Conservation (phyloP, 2,888 invertebrate species). For the Sarcophaga caerulescens region DNA sequence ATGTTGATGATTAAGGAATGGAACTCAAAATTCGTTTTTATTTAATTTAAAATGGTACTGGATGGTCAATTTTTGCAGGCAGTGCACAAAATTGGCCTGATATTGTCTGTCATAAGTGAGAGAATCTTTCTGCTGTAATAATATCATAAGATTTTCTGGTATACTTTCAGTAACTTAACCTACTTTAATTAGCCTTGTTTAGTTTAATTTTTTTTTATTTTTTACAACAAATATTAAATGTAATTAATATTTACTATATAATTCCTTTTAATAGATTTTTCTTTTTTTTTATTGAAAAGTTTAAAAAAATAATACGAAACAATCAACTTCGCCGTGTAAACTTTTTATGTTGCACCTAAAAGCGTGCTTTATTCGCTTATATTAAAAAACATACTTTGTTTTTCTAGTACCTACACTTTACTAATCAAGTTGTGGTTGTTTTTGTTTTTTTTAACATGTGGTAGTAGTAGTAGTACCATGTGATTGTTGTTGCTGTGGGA, state of each 20-base stretch:
- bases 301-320: neutral
- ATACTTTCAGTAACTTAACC: too few species aligned
- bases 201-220: neutral
- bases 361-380: neutral
- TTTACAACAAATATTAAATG: too few species aligned
- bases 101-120: too few species aligned
- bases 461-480: too few species aligned
- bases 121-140: too few species aligned
- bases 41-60: too few species aligned
- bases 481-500: neutral
- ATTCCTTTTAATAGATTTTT: neutral
- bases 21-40: too few species aligned
- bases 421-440: constrained; percentile 20
- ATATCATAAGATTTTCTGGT: too few species aligned
- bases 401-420: constrained; percentile 11
- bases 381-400: neutral
- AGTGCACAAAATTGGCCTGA: too few species aligned
- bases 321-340: neutral
- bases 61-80: too few species aligned
- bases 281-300: neutral
- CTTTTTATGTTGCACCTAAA: constrained; percentile 18
- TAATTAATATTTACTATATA: neutral
- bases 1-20: too few species aligned
- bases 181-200: neutral
- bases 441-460: neutral